Percentiles rank a stretch among this genome's conserved stretches.
Evolutionary conservation across 1,140 invertebrate species (phyloP).

Genomic region (Phthorimaea operculella): DNA sequence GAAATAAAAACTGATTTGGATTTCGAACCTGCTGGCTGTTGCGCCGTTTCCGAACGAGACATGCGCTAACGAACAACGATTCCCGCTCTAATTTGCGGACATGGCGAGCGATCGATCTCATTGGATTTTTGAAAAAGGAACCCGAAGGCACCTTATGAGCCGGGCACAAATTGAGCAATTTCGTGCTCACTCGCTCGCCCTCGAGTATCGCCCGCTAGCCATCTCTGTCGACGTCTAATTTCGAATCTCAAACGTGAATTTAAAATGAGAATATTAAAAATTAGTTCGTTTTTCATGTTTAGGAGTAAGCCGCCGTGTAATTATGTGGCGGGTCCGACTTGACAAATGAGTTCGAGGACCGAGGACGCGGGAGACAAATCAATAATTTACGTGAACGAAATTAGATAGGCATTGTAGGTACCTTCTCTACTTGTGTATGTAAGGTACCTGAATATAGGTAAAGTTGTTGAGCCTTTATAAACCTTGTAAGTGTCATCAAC

Average conservation of each 20-base stretch:
- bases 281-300: conserved; percentile 27
- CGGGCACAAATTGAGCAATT: conserved; percentile 64
- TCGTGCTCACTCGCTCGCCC: conserved; percentile 38
- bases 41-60: conserved; percentile 17
- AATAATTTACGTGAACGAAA: conserved; percentile 5
- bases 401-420: not conserved
- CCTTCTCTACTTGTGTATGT: no score
- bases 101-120: conserved; percentile 64
- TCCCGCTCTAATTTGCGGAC: conserved; percentile 65
- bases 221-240: conserved; percentile 39
- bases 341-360: conserved; percentile 3
- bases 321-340: conserved; percentile 1
- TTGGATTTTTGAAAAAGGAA: conserved; percentile 64
- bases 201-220: conserved; percentile 18
- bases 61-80: conserved; percentile 55
- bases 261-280: conserved; percentile 45
- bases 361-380: conserved; percentile 1
- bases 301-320: conserved; percentile 18
- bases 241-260: conserved; percentile 32
- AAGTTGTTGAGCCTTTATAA: no score
- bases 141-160: conserved; percentile 49
- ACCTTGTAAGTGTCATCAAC: no score
- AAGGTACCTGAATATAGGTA: no score
- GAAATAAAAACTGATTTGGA: not conserved
- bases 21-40: conserved; percentile 14